Conservation (phyloP, 2,888 invertebrate genomes). For the Ormyrus thymus region DNA sequence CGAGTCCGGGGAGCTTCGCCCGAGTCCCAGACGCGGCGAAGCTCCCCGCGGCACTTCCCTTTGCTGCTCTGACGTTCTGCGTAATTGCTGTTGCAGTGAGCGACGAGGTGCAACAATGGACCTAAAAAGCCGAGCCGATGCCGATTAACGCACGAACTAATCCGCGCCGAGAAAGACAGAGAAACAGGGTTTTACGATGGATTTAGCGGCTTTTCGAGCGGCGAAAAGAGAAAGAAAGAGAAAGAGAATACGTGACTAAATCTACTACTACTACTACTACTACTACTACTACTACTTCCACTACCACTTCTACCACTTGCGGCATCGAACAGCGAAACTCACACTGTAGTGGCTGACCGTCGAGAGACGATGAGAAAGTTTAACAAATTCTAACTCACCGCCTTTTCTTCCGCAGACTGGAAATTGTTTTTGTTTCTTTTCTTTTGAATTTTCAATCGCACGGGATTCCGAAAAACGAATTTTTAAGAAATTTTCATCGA, state of each 20-base stretch:
- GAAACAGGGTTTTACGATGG: slow-evolving; percentile 4
- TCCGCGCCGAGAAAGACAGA: slow-evolving; percentile 14
- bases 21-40: background rate
- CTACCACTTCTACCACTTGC: slow-evolving; percentile 15
- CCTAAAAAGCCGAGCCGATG: slow-evolving; percentile 40
- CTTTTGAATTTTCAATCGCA: background rate
- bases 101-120: slow-evolving; percentile 50
- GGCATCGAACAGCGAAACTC: slow-evolving; percentile 25
- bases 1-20: background rate
- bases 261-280: slow-evolving; percentile 16
- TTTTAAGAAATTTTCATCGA: too few relatives aligned
- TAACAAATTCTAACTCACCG: slow-evolving; percentile 17
- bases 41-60: too few relatives aligned
- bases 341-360: background rate
- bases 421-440: slow-evolving; percentile 23
- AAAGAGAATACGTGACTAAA: slow-evolving; percentile 23
- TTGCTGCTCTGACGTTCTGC: slow-evolving; percentile 3
- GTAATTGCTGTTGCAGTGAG: slow-evolving; percentile 65
- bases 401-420: background rate
- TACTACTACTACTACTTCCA: slow-evolving; percentile 21
- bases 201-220: too few relatives aligned
- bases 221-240: slow-evolving; percentile 16
- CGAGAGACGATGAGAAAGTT: background rate
- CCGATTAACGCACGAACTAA: slow-evolving; percentile 20
- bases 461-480: too few relatives aligned